Conservation (phyloP, 2,888 invertebrate species). For the Dermolepida albohirtum region DNA sequence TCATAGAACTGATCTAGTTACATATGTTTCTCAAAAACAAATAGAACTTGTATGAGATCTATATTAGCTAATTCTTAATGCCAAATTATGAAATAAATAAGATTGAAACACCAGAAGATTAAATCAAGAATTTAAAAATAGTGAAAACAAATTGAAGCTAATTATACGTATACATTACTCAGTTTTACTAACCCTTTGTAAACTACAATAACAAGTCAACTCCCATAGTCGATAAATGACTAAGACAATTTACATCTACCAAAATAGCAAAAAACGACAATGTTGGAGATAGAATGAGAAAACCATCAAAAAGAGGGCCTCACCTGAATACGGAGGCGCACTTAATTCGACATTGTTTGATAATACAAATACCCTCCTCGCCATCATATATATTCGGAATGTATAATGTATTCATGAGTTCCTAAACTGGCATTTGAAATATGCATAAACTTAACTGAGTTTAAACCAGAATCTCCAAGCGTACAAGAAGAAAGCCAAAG, state of each 20-base stretch:
- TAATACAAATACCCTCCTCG: not conserved
- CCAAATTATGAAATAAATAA: no score
- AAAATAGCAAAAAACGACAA: not conserved
- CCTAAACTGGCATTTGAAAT: slow-evolving; percentile 22
- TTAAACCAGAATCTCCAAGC: slow-evolving; percentile 13
- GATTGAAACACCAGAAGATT: no score
- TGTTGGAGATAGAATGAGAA: not conserved
- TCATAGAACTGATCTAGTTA: no score
- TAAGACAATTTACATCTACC: not conserved
- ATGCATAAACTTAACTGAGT: slow-evolving; percentile 25
- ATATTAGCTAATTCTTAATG: no score
- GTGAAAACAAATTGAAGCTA: no score
- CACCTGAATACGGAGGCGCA: slow-evolving; percentile 1
- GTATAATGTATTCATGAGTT: slow-evolving; percentile 34
- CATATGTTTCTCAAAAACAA: no score
- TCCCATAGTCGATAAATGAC: not conserved
- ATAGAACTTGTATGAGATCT: no score
- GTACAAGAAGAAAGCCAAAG: slow-evolving; percentile 3
- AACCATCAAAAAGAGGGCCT: not conserved
- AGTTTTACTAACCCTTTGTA: no score
- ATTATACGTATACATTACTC: no score
- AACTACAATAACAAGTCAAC: no score
- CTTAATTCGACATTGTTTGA: slow-evolving; percentile 12
- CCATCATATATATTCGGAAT: slow-evolving; percentile 19
- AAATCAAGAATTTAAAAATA: no score